phyloP scores from a whole-genome alignment of 2,888 invertebrate genomes.

The Lissonota sp. region DNA sequence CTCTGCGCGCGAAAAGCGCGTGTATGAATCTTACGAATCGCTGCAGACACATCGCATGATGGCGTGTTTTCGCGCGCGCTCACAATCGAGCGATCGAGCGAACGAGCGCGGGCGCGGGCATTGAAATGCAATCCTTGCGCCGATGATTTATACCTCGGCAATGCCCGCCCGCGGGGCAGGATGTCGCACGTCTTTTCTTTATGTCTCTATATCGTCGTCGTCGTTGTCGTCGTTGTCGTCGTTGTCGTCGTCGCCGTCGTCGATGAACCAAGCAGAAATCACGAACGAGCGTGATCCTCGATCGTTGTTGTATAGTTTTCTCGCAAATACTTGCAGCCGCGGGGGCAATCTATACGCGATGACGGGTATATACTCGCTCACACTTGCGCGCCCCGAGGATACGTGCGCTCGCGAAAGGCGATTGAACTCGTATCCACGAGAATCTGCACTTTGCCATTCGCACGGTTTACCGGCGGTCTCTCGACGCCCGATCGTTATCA shows the following conservation, averaged over 20 bases:
- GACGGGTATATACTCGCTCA: constrained; percentile 6
- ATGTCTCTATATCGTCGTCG: constrained; percentile 75
- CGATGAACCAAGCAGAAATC: constrained; percentile 19
- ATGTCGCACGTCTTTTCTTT: constrained; percentile 81
- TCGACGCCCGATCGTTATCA: too few species aligned
- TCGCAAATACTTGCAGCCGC: constrained; percentile 6
- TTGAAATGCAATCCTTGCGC: constrained; percentile 81
- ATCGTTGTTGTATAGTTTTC: not conserved
- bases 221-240: constrained; percentile 29
- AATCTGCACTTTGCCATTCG: too few species aligned
- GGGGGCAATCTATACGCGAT: not conserved
- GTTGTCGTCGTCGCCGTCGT: constrained; percentile 7
- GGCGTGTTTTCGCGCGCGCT: constrained; percentile 36
- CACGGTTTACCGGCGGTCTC: too few species aligned
- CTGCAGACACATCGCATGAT: constrained; percentile 39
- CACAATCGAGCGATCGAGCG: constrained; percentile 10
- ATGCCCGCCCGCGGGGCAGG: constrained; percentile 80
- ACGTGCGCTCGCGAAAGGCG: not conserved
- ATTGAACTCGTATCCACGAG: not conserved
- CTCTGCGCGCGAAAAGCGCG: constrained; percentile 4
- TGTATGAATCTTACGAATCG: constrained; percentile 8
- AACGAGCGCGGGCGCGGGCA: constrained; percentile 62
- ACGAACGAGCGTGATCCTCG: not conserved
- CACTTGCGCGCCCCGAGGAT: not conserved
- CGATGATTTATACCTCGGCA: constrained; percentile 81